Percentiles rank a stretch among this genome's conserved stretches.
phyloP scores from a whole-genome alignment of 2,888 invertebrate genomes.

The Diabrotica balteata region DNA sequence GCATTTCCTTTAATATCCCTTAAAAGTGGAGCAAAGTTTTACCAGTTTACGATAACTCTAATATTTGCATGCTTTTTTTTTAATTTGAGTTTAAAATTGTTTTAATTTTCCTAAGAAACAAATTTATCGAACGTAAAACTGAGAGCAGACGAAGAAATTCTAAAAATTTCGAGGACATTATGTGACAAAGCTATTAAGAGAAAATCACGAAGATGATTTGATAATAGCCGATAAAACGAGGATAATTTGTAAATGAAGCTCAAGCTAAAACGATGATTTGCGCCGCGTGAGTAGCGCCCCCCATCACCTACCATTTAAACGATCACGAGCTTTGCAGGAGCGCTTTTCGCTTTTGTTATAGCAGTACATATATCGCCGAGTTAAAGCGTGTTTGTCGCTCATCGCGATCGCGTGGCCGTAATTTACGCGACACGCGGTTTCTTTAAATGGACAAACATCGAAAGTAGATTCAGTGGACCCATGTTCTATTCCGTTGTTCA shows the following conservation, averaged over 20 bases:
- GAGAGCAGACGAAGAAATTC: no score
- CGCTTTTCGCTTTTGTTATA: constrained; percentile 41
- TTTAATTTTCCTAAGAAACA: no score
- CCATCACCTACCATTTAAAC: constrained; percentile 47
- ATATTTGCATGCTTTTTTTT: no score
- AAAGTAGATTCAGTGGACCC: constrained; percentile 13
- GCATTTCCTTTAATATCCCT: no score
- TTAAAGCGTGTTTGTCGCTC: constrained; percentile 22
- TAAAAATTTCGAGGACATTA: background rate
- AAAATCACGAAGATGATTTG: constrained; percentile 39
- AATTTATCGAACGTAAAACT: no score
- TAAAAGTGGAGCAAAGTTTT: no score
- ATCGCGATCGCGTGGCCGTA: no score
- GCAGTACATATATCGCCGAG: constrained; percentile 24
- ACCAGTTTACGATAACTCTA: no score
- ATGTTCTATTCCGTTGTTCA: constrained; percentile 26
- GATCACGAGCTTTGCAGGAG: constrained; percentile 47
- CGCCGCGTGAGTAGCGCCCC: constrained; percentile 49
- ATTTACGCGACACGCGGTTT: constrained; percentile 32
- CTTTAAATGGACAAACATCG: constrained; percentile 16
- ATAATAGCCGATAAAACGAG: constrained; percentile 44
- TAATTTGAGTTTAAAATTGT: no score
- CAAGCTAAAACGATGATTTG: constrained; percentile 44
- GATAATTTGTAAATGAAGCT: constrained; percentile 47
- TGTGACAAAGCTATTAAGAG: constrained; percentile 20